Evolutionary conservation across 1,140 invertebrate species (phyloP).

Genomic region (Caenorhabditis latens): DNA sequence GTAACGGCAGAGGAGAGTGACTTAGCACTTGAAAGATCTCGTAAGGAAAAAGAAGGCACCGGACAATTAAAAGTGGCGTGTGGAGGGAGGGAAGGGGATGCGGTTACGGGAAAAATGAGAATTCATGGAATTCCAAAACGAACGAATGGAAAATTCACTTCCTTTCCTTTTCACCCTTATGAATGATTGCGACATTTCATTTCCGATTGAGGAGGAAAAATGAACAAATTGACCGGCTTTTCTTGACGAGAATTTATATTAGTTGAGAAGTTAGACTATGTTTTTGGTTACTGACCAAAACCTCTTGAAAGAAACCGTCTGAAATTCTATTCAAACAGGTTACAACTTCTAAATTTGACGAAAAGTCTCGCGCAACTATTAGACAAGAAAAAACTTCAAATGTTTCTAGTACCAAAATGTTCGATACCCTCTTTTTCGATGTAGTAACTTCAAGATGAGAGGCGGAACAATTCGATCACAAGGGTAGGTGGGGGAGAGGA

Average conservation of each 20-base stretch:
- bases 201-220: neutral
- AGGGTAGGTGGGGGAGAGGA: neutral
- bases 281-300: neutral
- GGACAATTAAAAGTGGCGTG: conserved; percentile 18
- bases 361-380: neutral
- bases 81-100: neutral
- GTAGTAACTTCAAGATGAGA: conserved; percentile 36
- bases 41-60: neutral
- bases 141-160: conserved; percentile 22
- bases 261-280: too few relatives aligned
- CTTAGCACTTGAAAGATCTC: conserved; percentile 46
- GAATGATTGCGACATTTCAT: conserved; percentile 35
- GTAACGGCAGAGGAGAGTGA: conserved; percentile 34
- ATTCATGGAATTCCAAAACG: conserved; percentile 21
- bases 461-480: conserved; percentile 65
- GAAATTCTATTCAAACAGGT: neutral
- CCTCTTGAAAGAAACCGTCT: neutral
- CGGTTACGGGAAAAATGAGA: neutral
- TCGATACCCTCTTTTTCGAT: neutral
- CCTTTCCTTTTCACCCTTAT: conserved; percentile 1
- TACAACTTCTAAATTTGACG: neutral
- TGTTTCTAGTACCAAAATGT: conserved; percentile 35
- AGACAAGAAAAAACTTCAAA: neutral
- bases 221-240: too few relatives aligned
- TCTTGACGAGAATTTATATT: too few relatives aligned